Evolutionary conservation across 2,888 invertebrate species (phyloP).

Genomic region (Leuctra nigra): DNA sequence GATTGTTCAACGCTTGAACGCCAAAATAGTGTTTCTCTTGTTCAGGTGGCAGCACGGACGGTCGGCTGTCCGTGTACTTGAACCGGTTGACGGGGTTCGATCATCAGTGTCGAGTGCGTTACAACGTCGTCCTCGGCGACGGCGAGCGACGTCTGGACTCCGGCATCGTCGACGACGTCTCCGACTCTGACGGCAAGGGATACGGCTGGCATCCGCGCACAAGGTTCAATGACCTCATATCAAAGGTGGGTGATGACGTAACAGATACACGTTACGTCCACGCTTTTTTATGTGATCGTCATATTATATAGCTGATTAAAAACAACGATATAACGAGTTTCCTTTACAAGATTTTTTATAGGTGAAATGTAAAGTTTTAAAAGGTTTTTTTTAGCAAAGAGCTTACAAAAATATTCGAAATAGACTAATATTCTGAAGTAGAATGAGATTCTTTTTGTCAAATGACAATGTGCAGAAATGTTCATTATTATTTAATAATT

Average conservation of each 20-base stretch:
- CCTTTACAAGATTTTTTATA: no score
- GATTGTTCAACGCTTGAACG: neutral
- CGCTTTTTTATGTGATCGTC: no score
- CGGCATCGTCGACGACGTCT: conserved; percentile 61
- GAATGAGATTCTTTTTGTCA: no score
- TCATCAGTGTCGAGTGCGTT: conserved; percentile 68
- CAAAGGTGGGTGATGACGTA: conserved; percentile 48
- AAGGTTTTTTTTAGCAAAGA: no score
- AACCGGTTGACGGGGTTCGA: conserved; percentile 74
- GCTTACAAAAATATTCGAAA: no score
- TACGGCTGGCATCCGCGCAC: conserved; percentile 63
- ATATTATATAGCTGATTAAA: no score
- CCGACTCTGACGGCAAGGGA: conserved; percentile 62
- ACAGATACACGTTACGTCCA: no score
- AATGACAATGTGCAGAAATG: no score
- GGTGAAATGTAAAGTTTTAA: no score
- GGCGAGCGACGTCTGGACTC: conserved; percentile 61
- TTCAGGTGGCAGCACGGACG: conserved; percentile 38
- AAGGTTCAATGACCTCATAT: conserved; percentile 50
- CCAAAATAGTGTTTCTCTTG: neutral
- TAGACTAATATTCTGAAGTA: no score
- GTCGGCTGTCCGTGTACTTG: conserved; percentile 50
- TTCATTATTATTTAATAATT: no score
- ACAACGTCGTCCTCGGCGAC: conserved; percentile 61
- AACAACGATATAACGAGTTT: no score